phyloP scores from a whole-genome alignment of 2,797 vertebrate species.

The Sebastolobus alascanus region DNA sequence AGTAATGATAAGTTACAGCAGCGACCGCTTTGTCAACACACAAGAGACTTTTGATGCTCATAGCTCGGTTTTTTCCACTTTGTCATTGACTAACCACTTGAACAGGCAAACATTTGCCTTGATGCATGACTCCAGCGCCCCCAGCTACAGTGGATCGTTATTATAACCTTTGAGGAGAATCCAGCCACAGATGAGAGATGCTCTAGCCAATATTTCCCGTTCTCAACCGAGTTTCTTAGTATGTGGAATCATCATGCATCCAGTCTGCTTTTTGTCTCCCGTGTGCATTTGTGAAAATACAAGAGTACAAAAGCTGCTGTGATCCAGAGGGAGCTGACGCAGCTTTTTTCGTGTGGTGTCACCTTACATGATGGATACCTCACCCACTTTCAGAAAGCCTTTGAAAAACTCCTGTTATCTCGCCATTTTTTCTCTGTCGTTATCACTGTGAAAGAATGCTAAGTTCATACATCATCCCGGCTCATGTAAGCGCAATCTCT shows the following conservation, averaged over 20 bases:
- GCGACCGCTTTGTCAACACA: conserved; percentile 70
- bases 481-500: conserved; percentile 69
- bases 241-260: conserved; percentile 30
- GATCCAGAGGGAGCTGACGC: conserved; percentile 72
- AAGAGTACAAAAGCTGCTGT: conserved; percentile 63
- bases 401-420: conserved; percentile 76
- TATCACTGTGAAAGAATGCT: conserved; percentile 66
- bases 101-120: conserved; percentile 83
- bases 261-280: conserved; percentile 20
- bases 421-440: conserved; percentile 69
- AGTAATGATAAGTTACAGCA: conserved; percentile 75
- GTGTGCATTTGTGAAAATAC: conserved; percentile 59
- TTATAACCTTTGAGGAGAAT: conserved; percentile 79
- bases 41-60: conserved; percentile 62
- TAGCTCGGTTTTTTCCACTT: conserved; percentile 75
- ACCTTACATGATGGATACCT: conserved; percentile 82
- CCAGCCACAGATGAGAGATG: conserved; percentile 67
- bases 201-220: conserved; percentile 66
- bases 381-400: conserved; percentile 70
- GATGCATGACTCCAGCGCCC: conserved; percentile 79
- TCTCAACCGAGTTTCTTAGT: conserved; percentile 47
- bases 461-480: conserved; percentile 71
- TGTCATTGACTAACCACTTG: conserved; percentile 83
- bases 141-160: conserved; percentile 75
- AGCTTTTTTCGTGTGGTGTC: conserved; percentile 74